Evolutionary conservation across 2,888 invertebrate species (phyloP), one percentile per base, ranked within the genome.

Genomic region (Lasioglossum villosulum): DNA sequence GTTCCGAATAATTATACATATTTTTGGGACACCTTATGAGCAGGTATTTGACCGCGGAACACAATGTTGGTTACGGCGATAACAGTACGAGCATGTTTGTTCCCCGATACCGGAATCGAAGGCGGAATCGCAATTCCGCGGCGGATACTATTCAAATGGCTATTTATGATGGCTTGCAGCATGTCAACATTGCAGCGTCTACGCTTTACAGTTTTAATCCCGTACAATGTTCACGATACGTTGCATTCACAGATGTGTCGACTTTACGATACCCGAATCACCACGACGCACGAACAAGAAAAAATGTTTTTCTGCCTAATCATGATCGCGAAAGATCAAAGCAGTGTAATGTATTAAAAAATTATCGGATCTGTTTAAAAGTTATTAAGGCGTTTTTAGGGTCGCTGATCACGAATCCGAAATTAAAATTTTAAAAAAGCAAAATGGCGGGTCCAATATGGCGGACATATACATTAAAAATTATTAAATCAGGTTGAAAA

Each of bases 71-170:
- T 56, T n/a, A 56, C 3, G 3, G n/a, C n/a, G 56, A 56, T 56
- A n/a, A n/a, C 56, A n/a, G n/a, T n/a, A 56, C n/a, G n/a, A 3
- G n/a, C 10, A n/a, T 56, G n/a, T 56, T n/a, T 56, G 23, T 56
- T n/a, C 56, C 56, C n/a, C 12, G 56, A 56, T n/a, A 56, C 56
- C 56, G 56, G 56, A 56, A 56, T 56, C n/a, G 56, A 56, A 56
- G 56, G 56, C 56, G 56, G 56, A 56, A 56, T 56, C 56, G 56
- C n/a, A 56, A 56, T 56, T 56, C 56, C 10, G 56, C 56, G 56
- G 56, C 56, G 56, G 56, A 56, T 56, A n/a, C 56, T n/a, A 56
- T 56, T 56, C 56, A n/a, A 56, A 56, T 56, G 56, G 56, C 56
- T 56, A 56, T 52, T 74, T 52, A 74, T 34, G 19, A 30, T 30